A percentile compares a stretch with the other conserved stretches of the same genome.
Evolutionary conservation across 2,888 invertebrate genomes (phyloP).

Genomic region (Caenorhabditis angaria): DNA sequence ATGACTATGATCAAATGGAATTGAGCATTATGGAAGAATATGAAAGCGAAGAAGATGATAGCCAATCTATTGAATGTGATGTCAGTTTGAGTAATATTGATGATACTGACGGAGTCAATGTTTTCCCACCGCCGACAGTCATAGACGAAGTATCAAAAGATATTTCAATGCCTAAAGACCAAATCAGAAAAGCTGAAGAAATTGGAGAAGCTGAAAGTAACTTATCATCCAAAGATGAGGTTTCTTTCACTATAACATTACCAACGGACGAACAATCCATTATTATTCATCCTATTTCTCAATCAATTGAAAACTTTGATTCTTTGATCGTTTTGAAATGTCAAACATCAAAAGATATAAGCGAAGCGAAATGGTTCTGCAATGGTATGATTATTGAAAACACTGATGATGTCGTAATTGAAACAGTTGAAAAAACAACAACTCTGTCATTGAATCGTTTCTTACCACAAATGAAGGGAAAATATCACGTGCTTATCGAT

Average conservation of each 20-base stretch:
- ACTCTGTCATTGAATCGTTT: slow-evolving; percentile 42
- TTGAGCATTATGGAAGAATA: slow-evolving; percentile 50
- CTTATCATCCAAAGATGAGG: slow-evolving; percentile 18
- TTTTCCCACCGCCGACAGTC: slow-evolving; percentile 39
- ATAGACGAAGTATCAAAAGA: slow-evolving; percentile 43
- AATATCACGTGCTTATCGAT: slow-evolving; percentile 55
- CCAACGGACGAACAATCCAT: slow-evolving; percentile 33
- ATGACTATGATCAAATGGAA: slow-evolving; percentile 57
- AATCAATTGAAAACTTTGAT: slow-evolving; percentile 37
- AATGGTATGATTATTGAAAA: slow-evolving; percentile 50
- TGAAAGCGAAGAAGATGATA: slow-evolving; percentile 38
- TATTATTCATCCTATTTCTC: slow-evolving; percentile 44
- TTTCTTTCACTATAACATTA: slow-evolving; percentile 14
- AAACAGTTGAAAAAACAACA: slow-evolving; percentile 22
- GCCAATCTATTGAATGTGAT: slow-evolving; percentile 48
- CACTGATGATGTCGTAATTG: slow-evolving; percentile 36
- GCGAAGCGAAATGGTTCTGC: slow-evolving; percentile 48
- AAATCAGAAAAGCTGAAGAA: slow-evolving; percentile 20
- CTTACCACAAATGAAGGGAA: slow-evolving; percentile 47
- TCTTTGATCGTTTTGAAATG: slow-evolving; percentile 35
- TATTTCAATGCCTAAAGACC: slow-evolving; percentile 17
- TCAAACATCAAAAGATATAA: slow-evolving; percentile 34
- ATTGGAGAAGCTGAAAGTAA: slow-evolving; percentile 8
- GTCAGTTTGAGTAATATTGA: slow-evolving; percentile 49
- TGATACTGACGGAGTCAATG: slow-evolving; percentile 50